These are phyloP conservation scores for Drosophila aldrichi DNA, from an alignment of 2,888 invertebrate genomes.

Conservation along the genomic window DNA sequence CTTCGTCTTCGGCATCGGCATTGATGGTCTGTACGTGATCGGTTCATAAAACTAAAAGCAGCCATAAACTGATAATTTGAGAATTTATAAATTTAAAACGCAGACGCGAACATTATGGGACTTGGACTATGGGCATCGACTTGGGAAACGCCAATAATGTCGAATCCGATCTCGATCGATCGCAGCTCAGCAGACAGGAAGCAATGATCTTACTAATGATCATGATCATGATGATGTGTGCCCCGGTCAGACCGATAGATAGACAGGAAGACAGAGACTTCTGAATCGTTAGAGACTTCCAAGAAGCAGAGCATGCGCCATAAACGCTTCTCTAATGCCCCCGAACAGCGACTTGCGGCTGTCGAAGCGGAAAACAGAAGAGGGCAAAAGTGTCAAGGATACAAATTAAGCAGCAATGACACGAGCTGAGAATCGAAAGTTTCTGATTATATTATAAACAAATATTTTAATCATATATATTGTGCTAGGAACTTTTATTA, in stretches of 20 bases:
- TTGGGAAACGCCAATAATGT: conserved; percentile 28
- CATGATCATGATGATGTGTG: conserved; percentile 30
- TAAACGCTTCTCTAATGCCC: conserved; percentile 49
- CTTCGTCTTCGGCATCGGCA: conserved; percentile 23
- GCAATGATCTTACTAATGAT: conserved; percentile 48
- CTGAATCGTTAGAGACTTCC: conserved; percentile 41
- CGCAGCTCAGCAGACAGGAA: conserved; percentile 53
- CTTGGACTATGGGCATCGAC: conserved; percentile 10
- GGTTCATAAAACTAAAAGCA: conserved; percentile 81
- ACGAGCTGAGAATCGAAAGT: conserved; percentile 5
- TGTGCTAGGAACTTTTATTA: too few species aligned
- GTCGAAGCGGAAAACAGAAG: conserved; percentile 25
- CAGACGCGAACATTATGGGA: conserved; percentile 62
- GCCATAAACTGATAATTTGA: conserved; percentile 80
- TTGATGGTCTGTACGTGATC: conserved; percentile 79
- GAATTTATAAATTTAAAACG: conserved; percentile 79
- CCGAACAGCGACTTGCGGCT: conserved; percentile 12
- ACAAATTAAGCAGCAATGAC: conserved; percentile 30
- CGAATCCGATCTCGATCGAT: conserved; percentile 50
- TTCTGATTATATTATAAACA: neutral
- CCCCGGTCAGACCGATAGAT: conserved; percentile 16
- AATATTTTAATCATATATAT: too few species aligned
- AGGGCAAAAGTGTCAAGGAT: conserved; percentile 17
- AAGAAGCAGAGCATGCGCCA: conserved; percentile 48
- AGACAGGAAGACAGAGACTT: conserved; percentile 14